Base-by-base conservation (phyloP, 2,113 vertebrate species). In the Phalacrocorax carbo region DNA sequence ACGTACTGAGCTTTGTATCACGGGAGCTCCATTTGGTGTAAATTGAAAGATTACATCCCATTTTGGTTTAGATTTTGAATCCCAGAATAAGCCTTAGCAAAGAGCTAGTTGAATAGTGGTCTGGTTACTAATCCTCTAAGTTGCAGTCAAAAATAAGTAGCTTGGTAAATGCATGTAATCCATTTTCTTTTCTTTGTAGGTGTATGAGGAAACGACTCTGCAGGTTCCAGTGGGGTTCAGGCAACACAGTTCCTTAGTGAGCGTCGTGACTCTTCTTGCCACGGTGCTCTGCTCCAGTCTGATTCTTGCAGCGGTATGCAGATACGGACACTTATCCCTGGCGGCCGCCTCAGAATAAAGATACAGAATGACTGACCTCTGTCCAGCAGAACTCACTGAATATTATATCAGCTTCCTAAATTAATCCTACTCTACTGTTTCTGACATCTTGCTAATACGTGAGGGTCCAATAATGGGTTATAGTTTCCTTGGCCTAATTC, bases 171-270 rank as follows among this genome's bases (percentile, higher is more conserved):
- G 66, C 0, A 0, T 89, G 32, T 86, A 66, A 61, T 38, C 3
- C 3, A 4, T 77, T 36, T 87, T 4, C 96, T 96, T 94, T 62
- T 89, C 49, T 86, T 76, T 78, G 30, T 66, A 99, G 99, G 96
- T 90, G 14, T 62, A 15, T 7, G 93, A 97, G 54, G 96, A 96
- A 15, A 10, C 38, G 32, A 82, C 86, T 66, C 88, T 99, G 25
- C 97, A 97, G 62, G 72, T 99, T 82, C 99, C 99, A 38, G 99
- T 99, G 55, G 99, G 99, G 22, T 98, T 99, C 40, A 98, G 96
- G 54, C 96, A 98, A 21, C 96, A 99, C 25, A 88, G 76, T 70
- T 40, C 55, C 27, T 86, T 97, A 10, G 98, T 99, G 34, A 99
- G 99, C 58, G 97, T 86, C 5, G 92, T 98, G 88, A 99, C 99